Evolutionary conservation across 2,888 invertebrate genomes (phyloP).

Genomic region (Dasypogon diadema): DNA sequence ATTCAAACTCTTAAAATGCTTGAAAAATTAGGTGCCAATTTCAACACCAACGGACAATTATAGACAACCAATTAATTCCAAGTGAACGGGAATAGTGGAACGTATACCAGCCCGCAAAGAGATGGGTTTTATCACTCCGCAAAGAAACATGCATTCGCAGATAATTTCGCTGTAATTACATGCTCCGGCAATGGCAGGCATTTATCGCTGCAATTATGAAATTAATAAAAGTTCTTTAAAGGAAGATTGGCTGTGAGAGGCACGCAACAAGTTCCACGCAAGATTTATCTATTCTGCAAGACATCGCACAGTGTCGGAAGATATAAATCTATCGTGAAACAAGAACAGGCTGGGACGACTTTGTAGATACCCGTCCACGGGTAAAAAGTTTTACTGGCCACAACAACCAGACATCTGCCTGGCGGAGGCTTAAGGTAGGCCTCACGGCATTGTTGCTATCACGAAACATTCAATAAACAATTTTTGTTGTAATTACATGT

Average conservation of each 20-base stretch:
- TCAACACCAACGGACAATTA: not conserved
- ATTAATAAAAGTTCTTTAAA: conserved; percentile 28
- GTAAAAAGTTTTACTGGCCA: not conserved
- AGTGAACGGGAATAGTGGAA: not conserved
- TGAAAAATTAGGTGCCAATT: not conserved
- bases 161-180: conserved; percentile 41
- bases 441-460: not conserved
- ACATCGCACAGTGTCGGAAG: conserved; percentile 8
- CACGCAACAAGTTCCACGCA: conserved; percentile 8
- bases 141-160: conserved; percentile 17
- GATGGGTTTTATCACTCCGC: not conserved
- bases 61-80: not conserved
- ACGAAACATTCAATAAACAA: conserved; percentile 35
- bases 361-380: not conserved
- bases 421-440: not conserved
- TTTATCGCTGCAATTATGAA: conserved; percentile 48
- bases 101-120: not conserved
- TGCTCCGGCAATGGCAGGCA: not conserved
- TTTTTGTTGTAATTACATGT: conserved; percentile 26
- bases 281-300: conserved; percentile 23
- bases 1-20: no score
- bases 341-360: not conserved
- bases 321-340: conserved; percentile 30
- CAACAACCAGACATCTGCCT: not conserved
- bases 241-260: not conserved